Evolutionary conservation across 1,140 invertebrate species (phyloP).

Genomic region (Chironomus striatipennis): DNA sequence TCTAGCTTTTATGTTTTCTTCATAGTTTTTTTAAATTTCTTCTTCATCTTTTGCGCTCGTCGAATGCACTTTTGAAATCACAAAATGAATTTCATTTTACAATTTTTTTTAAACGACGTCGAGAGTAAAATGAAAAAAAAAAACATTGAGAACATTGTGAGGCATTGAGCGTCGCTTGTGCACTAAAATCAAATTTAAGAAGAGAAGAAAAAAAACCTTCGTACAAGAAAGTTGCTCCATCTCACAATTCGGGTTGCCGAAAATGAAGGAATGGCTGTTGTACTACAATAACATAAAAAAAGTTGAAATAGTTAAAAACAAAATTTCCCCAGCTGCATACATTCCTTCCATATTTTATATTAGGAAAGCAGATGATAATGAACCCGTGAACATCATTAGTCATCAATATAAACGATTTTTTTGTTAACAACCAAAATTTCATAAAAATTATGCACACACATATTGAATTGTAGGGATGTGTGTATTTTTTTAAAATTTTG

Average conservation of each 20-base stretch:
- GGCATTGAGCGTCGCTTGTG: neutral
- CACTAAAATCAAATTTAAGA: neutral
- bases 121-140: neutral
- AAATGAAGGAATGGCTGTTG: neutral
- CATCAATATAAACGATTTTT: conserved; percentile 21
- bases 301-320: neutral
- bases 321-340: neutral
- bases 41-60: conserved; percentile 16
- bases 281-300: neutral
- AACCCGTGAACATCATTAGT: neutral
- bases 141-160: neutral
- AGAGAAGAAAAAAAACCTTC: neutral
- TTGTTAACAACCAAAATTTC: neutral
- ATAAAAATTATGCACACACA: neutral
- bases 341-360: conserved; percentile 10
- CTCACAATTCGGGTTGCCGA: neutral
- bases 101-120: neutral
- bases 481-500: neutral
- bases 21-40: conserved; percentile 24
- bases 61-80: conserved; percentile 3
- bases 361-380: neutral
- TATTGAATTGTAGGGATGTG: neutral
- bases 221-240: neutral
- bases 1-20: conserved; percentile 5
- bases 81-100: neutral